Conservation (phyloP, 2,888 invertebrate genomes). For the Bembecia ichneumoniformis region DNA sequence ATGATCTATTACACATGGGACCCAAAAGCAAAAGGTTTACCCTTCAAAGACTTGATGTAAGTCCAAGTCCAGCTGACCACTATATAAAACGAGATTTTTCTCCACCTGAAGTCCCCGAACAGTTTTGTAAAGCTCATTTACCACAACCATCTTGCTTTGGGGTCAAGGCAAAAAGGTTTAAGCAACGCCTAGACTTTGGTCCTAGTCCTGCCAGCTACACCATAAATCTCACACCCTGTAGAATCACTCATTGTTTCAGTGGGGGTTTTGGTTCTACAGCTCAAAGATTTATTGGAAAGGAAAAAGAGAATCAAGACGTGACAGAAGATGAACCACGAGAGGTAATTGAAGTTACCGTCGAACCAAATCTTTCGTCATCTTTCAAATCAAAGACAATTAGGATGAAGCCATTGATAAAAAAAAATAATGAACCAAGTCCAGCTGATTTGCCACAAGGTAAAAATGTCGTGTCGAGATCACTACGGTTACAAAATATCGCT, state of each 20-base stretch:
- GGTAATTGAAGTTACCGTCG: slow-evolving; percentile 5
- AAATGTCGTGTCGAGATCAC: slow-evolving; percentile 13
- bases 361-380: slow-evolving; percentile 31
- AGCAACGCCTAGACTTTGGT: slow-evolving; percentile 24
- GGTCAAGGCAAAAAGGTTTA: slow-evolving; percentile 39
- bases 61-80: slow-evolving; percentile 46
- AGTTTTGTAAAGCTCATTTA: slow-evolving; percentile 29
- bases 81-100: slow-evolving; percentile 43
- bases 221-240: slow-evolving; percentile 18
- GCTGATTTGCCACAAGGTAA: slow-evolving; percentile 26
- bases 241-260: slow-evolving; percentile 25
- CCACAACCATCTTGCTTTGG: slow-evolving; percentile 42
- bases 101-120: slow-evolving; percentile 16
- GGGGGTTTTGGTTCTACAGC: slow-evolving; percentile 41
- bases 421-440: slow-evolving; percentile 30
- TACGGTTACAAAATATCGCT: slow-evolving; percentile 25
- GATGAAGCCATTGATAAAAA: slow-evolving; percentile 32
- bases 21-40: slow-evolving; percentile 37
- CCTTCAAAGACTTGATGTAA: slow-evolving; percentile 14
- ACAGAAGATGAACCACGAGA: slow-evolving; percentile 1
- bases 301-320: slow-evolving; percentile 10
- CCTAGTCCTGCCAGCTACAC: slow-evolving; percentile 46
- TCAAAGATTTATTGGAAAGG: slow-evolving; percentile 31
- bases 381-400: slow-evolving; percentile 47
- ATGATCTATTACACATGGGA: slow-evolving; percentile 27